Conservation (phyloP, 2,888 invertebrate species). For the Psylliodes chrysocephalus region DNA sequence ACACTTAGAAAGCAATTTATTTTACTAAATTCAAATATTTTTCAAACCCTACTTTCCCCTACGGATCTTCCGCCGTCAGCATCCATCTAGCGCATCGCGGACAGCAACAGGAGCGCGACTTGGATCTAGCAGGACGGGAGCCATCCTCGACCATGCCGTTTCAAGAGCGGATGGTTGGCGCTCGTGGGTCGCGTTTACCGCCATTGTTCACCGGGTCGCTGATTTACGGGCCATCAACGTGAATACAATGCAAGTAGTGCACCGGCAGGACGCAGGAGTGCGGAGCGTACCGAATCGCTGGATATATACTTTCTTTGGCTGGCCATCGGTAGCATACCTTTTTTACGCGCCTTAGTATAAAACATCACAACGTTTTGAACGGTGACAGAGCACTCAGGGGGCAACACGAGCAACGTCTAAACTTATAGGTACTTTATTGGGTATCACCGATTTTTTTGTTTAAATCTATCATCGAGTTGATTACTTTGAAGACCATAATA, state of each 20-base stretch:
- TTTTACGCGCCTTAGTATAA: neutral
- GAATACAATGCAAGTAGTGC: conserved; percentile 61
- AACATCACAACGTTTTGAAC: neutral
- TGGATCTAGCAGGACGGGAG: neutral
- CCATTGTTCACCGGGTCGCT: conserved; percentile 57
- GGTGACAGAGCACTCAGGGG: neutral
- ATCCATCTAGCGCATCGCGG: neutral
- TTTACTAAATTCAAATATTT: no score
- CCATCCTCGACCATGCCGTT: neutral
- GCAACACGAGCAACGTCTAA: neutral
- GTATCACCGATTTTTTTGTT: no score
- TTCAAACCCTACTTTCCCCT: neutral
- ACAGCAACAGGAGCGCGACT: neutral
- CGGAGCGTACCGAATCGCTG: conserved; percentile 7
- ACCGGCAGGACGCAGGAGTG: conserved; percentile 32
- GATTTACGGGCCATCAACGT: conserved; percentile 58
- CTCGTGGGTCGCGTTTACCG: conserved; percentile 18
- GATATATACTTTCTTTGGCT: conserved; percentile 26
- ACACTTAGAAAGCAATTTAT: no score
- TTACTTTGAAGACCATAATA: no score
- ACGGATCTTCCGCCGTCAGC: neutral
- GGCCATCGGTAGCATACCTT: neutral
- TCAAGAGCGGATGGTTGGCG: neutral
- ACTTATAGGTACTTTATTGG: no score
- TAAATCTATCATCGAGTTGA: no score